Base-by-base conservation (phyloP, 2,113 vertebrate genomes). In the Anthoscopus minutus region DNA sequence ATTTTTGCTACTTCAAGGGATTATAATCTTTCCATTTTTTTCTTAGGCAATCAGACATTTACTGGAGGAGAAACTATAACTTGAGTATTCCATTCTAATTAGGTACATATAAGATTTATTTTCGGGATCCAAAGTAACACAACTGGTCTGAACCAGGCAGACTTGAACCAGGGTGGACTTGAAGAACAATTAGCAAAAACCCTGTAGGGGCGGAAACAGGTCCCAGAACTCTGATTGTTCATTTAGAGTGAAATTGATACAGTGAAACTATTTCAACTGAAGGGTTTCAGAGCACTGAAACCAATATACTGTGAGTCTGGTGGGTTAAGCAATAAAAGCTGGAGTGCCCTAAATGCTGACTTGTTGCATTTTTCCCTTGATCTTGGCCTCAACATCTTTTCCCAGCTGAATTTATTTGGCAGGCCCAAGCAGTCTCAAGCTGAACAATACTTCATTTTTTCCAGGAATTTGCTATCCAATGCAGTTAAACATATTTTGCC, bases 391-490 rank as follows among this genome's bases (percentile, higher is more conserved):
- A 28, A 53, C n/a, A 24, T 77, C 67, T 86, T 90, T 92, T 89
- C 92, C 86, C 47, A 80, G 62, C 18, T 88, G 90, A 92, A 82
- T 89, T 83, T 73, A 77, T 69, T 40, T 94, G 85, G 85, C 81
- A 91, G 35, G 15, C 74, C 82, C 25, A 65, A 82, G 70, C 40
- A 94, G 50, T 61, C 71, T 88, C 42, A 70, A 79, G n/a, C 19
- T 81, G 40, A 91, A 79, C 62, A 90, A 86, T 54, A 24, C n/a
- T 83, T 77, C 14, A 65, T 90, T 95, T 93, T n/a, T 94, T 82
- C 88, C 61, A 92, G 38, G 71, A 94, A 92, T 94, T 73, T 66
- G 15, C 58, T 73, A 33, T 58, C 83, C 67, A 78, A 31, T 28
- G 30, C 62, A 80, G 56, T 92, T 81, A 71, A 89, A 86, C 23